These are phyloP conservation scores for Tragelaphus strepsiceros DNA, from an alignment of 2,113 vertebrate species.

Conservation along the genomic window DNA sequence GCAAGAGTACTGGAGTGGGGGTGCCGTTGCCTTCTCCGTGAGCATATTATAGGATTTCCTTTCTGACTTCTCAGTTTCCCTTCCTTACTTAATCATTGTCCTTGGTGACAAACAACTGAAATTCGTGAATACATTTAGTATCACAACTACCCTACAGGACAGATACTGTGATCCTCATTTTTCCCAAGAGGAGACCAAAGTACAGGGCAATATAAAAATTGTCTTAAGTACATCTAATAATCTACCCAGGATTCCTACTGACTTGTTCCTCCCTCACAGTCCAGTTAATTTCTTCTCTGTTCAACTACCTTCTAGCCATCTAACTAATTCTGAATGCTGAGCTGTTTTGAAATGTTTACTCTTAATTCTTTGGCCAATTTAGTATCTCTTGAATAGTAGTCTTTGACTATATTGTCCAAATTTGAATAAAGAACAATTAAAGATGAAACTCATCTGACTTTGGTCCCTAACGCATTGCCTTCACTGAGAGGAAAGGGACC, in stretches of 20 bases:
- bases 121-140: neutral
- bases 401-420: neutral
- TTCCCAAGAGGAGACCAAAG: neutral
- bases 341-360: neutral
- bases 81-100: neutral
- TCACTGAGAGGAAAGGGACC: neutral
- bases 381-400: neutral
- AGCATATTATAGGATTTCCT: neutral
- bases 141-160: neutral
- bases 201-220: neutral
- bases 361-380: neutral
- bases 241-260: neutral
- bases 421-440: slow-evolving; percentile 1
- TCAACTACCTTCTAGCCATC: neutral
- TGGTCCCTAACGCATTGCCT: neutral
- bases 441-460: neutral
- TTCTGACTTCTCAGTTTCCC: neutral
- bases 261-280: neutral
- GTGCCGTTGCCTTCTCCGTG: neutral
- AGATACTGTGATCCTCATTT: neutral
- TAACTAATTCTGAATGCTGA: neutral
- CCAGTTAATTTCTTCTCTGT: neutral
- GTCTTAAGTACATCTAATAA: neutral
- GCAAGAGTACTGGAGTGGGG: too few species aligned
- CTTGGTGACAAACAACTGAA: neutral